These are phyloP conservation scores for Chrysolina haemoptera DNA, from an alignment of 2,888 invertebrate genomes.

Conservation along the genomic window DNA sequence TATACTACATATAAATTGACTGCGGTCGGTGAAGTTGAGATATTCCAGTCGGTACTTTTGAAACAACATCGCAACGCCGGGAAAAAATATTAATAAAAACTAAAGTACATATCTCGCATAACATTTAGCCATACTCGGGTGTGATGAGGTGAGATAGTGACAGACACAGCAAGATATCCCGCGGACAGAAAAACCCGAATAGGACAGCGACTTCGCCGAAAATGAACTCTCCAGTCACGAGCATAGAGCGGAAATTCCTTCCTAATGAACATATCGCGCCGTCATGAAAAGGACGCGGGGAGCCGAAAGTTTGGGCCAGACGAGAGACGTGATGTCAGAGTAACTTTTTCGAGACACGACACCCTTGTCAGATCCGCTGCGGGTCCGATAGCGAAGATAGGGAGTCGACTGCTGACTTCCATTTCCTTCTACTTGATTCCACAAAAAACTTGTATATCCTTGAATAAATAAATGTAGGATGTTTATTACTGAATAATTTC, in stretches of 20 bases:
- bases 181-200: not conserved
- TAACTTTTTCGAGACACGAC: slow-evolving; percentile 58
- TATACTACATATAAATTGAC: no score
- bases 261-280: not conserved
- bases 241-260: not conserved
- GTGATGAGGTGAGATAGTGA: slow-evolving; percentile 46
- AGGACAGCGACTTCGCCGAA: not conserved
- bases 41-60: slow-evolving; percentile 10
- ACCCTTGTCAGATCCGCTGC: slow-evolving; percentile 57
- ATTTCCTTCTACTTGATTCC: slow-evolving; percentile 34
- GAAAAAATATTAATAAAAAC: slow-evolving; percentile 2
- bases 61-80: slow-evolving; percentile 4
- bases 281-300: not conserved
- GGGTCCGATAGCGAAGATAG: slow-evolving; percentile 50
- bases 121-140: slow-evolving; percentile 14
- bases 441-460: not conserved
- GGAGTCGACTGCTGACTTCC: slow-evolving; percentile 55
- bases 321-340: slow-evolving; percentile 42
- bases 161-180: slow-evolving; percentile 45
- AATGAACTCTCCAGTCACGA: not conserved
- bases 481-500: no score
- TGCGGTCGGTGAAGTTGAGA: not conserved
- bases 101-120: slow-evolving; percentile 10
- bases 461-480: not conserved
- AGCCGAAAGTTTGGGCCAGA: slow-evolving; percentile 13